These are phyloP conservation scores for Atrichornis clamosus DNA, from an alignment of 2,113 vertebrate species.

Conservation along the genomic window DNA sequence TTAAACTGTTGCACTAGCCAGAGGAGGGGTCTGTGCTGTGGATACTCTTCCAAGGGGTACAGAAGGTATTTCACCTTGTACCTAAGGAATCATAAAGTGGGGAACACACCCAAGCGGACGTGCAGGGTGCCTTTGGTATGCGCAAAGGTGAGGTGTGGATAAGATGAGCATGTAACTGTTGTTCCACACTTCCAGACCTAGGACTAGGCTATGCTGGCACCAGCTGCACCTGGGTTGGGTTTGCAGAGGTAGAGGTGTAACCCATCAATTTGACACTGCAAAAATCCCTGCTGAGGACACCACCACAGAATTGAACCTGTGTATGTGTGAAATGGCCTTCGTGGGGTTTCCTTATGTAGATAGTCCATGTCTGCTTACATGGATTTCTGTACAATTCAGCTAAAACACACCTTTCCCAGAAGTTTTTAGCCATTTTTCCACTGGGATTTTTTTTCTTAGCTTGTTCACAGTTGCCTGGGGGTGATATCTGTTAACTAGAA, in stretches of 20 bases:
- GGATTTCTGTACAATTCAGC: not conserved
- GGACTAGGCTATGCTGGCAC: not conserved
- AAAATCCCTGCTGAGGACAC: rapidly evolving
- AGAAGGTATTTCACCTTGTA: not conserved
- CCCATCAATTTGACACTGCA: rapidly evolving
- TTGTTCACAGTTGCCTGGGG: not conserved
- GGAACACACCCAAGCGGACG: rapidly evolving
- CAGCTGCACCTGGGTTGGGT: rapidly evolving
- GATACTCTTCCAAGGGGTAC: not conserved
- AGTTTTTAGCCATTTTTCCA: not conserved
- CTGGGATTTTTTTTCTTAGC: not conserved
- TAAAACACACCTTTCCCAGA: rapidly evolving
- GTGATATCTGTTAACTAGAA: not conserved
- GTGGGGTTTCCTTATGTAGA: not conserved
- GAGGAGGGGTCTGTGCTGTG: not conserved
- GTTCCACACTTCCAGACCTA: not conserved
- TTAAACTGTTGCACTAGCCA: not conserved
- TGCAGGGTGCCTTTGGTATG: rapidly evolving
- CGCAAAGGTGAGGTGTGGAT: rapidly evolving
- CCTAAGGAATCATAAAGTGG: not conserved
- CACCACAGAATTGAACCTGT: not conserved
- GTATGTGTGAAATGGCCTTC: not conserved
- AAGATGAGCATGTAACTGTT: rapidly evolving
- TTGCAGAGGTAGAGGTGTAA: not conserved
- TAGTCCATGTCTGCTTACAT: rapidly evolving